Base-by-base conservation (phyloP, 2,888 invertebrate species). In the Mongoloraphidia duomilia region DNA sequence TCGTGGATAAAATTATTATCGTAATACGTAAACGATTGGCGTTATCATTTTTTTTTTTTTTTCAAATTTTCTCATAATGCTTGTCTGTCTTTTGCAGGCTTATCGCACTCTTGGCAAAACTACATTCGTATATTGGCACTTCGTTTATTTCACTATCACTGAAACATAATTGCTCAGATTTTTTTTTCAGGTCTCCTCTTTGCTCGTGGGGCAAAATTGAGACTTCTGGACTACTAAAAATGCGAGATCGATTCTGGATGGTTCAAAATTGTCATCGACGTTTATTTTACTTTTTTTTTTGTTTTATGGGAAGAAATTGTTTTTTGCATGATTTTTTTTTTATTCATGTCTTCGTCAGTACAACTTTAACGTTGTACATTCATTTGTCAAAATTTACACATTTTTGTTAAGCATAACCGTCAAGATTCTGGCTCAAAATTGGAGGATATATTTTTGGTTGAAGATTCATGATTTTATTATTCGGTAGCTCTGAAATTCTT, bases 131-230 rank as follows among this genome's bases (percentile, higher is more conserved):
- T 41, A 41, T 26, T 26, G 26, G 26, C 26, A 26, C 26, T 26
- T 26, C 26, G 26, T 26, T 26, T 26, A 5, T 26, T 26, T 26
- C 26, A 26, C 26, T 26, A 26, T 26, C 26, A 26, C 26, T 26
- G 26, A 26, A 26, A 26, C 26, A 26, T 26, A 26, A 26, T 26
- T 26, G 26, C 26, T 26, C 26, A 26, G 26, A 66, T 69, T 67
- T 69, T 76, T 76, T 75, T 81, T 78, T 79, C 84, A 84, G 84
- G 82, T 84, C 84, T 85, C 84, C 85, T 85, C 85, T 85, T 85
- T 85, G 84, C 84, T 82, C 79, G 75, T 70, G 73, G 77, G 77
- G 80, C 80, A 80, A 81, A 81, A 78, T 80, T 77, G 81, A 73
- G 74, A 74, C 66, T 63, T 59, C 36, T 26, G 26, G 26, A 26